phyloP scores from a whole-genome alignment of 2,888 invertebrate species.

The Glyphotaelius pellucidus region DNA sequence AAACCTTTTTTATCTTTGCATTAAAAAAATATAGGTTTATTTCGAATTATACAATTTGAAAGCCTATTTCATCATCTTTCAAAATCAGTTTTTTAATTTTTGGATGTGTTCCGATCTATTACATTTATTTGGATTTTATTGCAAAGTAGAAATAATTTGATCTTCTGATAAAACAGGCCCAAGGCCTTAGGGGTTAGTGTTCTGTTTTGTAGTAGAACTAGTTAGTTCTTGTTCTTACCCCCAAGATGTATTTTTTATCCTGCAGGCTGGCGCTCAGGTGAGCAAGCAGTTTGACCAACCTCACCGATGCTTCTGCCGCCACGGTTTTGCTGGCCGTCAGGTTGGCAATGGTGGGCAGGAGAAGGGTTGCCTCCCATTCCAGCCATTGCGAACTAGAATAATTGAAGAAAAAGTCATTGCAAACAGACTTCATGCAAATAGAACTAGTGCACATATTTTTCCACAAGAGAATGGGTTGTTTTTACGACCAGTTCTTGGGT shows the following conservation, averaged over 20 bases:
- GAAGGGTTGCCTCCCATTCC: slow-evolving; percentile 81
- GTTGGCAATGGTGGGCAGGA: slow-evolving; percentile 78
- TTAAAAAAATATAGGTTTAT: no score
- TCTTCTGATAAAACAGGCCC: no score
- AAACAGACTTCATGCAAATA: slow-evolving; percentile 32
- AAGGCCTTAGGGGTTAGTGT: no score
- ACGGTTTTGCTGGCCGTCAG: slow-evolving; percentile 75
- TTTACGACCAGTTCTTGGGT: slow-evolving; percentile 27
- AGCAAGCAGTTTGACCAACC: slow-evolving; percentile 76
- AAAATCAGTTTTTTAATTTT: no score
- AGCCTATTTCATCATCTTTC: no score
- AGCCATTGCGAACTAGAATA: slow-evolving; percentile 78
- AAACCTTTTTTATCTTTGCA: no score
- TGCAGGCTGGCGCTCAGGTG: slow-evolving; percentile 78
- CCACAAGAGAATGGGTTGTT: slow-evolving; percentile 5
- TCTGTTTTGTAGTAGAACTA: not conserved
- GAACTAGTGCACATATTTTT: slow-evolving; percentile 9
- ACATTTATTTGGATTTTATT: no score
- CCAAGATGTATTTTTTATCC: slow-evolving; percentile 78
- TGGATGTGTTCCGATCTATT: no score
- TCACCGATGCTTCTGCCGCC: slow-evolving; percentile 68
- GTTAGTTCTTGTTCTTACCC: slow-evolving; percentile 73
- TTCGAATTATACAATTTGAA: no score
- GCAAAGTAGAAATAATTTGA: no score
- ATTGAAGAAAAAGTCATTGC: slow-evolving; percentile 54